Base-by-base conservation (phyloP, 1,140 invertebrate species). In the Lethocerus indicus region DNA sequence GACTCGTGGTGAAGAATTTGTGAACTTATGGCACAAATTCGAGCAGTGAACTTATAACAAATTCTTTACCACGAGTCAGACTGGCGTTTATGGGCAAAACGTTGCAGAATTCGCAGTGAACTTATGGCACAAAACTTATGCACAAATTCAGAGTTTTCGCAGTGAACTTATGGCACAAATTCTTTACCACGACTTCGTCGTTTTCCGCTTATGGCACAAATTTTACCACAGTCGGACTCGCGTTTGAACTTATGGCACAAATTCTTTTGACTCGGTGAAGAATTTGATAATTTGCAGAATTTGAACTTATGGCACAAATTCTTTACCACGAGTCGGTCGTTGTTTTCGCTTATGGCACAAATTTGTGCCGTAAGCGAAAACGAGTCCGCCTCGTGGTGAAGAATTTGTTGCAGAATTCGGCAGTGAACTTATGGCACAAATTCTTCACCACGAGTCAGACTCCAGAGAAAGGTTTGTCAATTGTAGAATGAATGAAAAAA, bases 401-500 rank as follows among this genome's bases (percentile, higher is more conserved):
- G 4, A 14, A 16, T 16, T 7, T 12, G 16, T 39, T 36, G n/a
- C 32, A 23, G 6, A 25, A 24, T 36, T 28, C 9, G 23, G 7
- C 18, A 40, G 6, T 5, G 24, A 37, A 47, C 25, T 48, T 25
- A n/a, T 41, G 35, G 32, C 28, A 36, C 47, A 49, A 26, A 20
- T 43, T 25, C 14, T 41, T 16, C 18, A 35, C 28, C 29, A 9
- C 9, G 9, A 41, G 21, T 14, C n/a, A 24, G 18, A 27, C 7
- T 20, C 32, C 27, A 37, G 2, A 26, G 5, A 27, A 35, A 28
- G 20, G 14, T 9, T 2, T 27, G 16, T 14, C 32, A 29, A 23
- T n/a, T 21, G 13, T 18, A 41, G 12, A 27, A 50, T 14, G 39
- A 29, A 13, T 16, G 32, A 47, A 47, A 24, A 13, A 55, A 47